These are phyloP conservation scores for Ennomos fuscantarius DNA, from an alignment of 2,888 invertebrate species.

Conservation along the genomic window DNA sequence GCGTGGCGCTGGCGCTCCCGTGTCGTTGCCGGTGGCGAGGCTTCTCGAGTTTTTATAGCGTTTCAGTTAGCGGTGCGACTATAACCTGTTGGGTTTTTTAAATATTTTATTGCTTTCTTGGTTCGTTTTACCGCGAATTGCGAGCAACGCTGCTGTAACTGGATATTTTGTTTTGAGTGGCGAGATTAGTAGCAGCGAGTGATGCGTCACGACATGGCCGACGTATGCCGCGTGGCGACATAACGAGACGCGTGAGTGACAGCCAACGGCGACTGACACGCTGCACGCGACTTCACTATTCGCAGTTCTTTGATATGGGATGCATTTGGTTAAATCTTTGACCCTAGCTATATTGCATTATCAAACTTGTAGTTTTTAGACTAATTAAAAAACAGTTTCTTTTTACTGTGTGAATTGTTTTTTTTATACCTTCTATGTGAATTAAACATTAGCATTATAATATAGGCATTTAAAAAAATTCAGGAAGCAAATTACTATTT, in stretches of 20 bases:
- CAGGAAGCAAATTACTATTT: constrained; percentile 2
- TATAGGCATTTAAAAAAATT: no score
- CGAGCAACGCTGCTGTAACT: constrained; percentile 50
- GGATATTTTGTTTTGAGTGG: constrained; percentile 67
- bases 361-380: no score
- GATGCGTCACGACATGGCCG: constrained; percentile 34
- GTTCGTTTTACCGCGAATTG: constrained; percentile 47
- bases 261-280: constrained; percentile 60
- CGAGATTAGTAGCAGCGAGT: constrained; percentile 56
- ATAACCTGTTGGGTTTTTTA: constrained; percentile 49
- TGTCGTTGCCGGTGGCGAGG: constrained; percentile 37
- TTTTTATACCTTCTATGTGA: no score
- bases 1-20: constrained; percentile 48
- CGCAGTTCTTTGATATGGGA: not conserved
- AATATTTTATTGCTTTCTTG: constrained; percentile 47
- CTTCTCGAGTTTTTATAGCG: constrained; percentile 38
- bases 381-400: no score
- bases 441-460: no score
- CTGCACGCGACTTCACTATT: constrained; percentile 55
- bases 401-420: no score
- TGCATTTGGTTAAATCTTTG: no score
- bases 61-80: constrained; percentile 33
- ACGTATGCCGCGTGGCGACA: constrained; percentile 62
- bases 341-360: no score
- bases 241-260: constrained; percentile 78